Conservation (phyloP, 1,140 invertebrate species). For the Drosophila pseudoobscura region DNA sequence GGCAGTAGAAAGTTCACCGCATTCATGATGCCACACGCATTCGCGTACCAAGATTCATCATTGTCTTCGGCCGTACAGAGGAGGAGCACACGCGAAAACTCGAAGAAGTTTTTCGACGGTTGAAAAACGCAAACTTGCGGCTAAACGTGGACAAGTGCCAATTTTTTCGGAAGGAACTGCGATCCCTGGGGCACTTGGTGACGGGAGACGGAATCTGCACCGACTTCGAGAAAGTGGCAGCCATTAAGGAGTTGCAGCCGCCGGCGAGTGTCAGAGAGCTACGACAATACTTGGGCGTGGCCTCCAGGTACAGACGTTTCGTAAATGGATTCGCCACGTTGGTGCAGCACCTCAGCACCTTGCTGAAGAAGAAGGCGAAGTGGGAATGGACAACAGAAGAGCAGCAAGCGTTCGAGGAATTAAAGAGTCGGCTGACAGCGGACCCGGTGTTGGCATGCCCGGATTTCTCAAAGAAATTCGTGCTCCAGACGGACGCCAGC, state of each 20-base stretch:
- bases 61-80: too few species aligned
- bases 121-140: not conserved
- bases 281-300: conserved; percentile 2
- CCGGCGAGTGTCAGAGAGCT: conserved; percentile 5
- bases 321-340: conserved; percentile 1
- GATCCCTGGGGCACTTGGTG: not conserved
- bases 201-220: not conserved
- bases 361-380: conserved; percentile 1
- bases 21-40: too few species aligned
- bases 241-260: conserved; percentile 2
- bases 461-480: conserved; percentile 1
- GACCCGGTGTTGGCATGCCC: conserved; percentile 19
- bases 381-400: not conserved
- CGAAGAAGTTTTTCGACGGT: too few species aligned
- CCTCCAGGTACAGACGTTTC: conserved; percentile 17
- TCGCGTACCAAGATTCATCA: too few species aligned
- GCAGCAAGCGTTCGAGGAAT: conserved; percentile 5
- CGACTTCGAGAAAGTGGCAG: conserved; percentile 5
- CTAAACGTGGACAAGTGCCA: not conserved
- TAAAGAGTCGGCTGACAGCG: not conserved
- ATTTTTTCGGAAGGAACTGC: not conserved
- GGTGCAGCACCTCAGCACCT: too few species aligned
- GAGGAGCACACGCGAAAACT: too few species aligned
- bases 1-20: too few species aligned
- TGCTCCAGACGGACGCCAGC: conserved; percentile 53